A percentile compares a stretch with the other conserved stretches of the same genome.
These are phyloP conservation scores for Girardia tigrina DNA, from an alignment of 2,888 invertebrate species.

Conservation along the genomic window DNA sequence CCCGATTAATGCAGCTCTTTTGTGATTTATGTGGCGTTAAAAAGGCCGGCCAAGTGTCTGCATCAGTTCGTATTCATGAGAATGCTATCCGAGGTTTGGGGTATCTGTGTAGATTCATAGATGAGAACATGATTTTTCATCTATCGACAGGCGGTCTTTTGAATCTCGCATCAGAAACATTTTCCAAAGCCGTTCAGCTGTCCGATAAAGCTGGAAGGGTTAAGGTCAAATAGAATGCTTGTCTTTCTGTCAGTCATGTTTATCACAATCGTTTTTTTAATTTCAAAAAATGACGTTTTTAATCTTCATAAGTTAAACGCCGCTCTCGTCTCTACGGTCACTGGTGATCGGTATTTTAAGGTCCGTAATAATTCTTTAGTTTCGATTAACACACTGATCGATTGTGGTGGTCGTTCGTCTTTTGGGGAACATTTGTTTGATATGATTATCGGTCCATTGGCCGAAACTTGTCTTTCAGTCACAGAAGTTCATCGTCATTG, in stretches of 20 bases:
- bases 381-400: not conserved
- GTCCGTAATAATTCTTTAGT: not conserved
- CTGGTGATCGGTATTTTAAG: not conserved
- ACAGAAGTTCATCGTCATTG: not conserved
- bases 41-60: conserved; percentile 10
- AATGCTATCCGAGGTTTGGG: conserved; percentile 3
- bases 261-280: not conserved
- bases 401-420: not conserved
- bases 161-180: not conserved
- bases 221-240: not conserved
- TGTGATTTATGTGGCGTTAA: not conserved
- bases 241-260: not conserved
- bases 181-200: conserved; percentile 8
- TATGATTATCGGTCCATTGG: not conserved
- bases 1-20: not conserved
- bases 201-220: conserved; percentile 13
- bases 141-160: not conserved
- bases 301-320: not conserved
- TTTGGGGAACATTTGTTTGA: not conserved
- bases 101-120: conserved; percentile 2
- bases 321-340: not conserved
- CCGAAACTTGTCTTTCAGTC: not conserved
- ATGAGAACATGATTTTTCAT: not conserved
- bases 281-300: not conserved
- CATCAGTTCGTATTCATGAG: not conserved